Evolutionary conservation across 2,113 vertebrate species (phyloP).

Genomic region (Bostrychus sinensis): DNA sequence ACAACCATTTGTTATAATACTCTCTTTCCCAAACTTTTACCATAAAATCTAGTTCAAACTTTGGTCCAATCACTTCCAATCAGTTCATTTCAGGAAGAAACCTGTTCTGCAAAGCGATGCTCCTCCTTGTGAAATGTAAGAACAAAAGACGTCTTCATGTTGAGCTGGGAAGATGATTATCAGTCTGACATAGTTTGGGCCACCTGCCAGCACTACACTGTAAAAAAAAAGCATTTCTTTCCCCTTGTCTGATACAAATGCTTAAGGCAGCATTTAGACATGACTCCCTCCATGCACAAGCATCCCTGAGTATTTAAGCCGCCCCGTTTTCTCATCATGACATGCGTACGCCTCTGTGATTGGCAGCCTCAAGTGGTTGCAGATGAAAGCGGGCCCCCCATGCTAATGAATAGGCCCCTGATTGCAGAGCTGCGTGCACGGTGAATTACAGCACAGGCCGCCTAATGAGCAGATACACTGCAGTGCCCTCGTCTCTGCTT

Average conservation of each 20-base stretch:
- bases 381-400: conserved; percentile 96
- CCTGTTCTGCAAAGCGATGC: conserved; percentile 35
- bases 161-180: conserved; percentile 71
- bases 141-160: conserved; percentile 66
- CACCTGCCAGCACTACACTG: conserved; percentile 76
- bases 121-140: conserved; percentile 52
- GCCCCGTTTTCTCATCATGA: conserved; percentile 80
- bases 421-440: conserved; percentile 97
- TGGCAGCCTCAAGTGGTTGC: conserved; percentile 96
- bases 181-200: conserved; percentile 71
- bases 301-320: conserved; percentile 81
- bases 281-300: conserved; percentile 69
- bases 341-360: conserved; percentile 85
- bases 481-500: conserved; percentile 88
- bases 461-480: conserved; percentile 94
- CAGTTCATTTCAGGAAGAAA: conserved; percentile 44
- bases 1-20: no score
- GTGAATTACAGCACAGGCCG: conserved; percentile 94
- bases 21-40: conserved; percentile 29
- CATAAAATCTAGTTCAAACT: conserved; percentile 32
- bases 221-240: conserved; percentile 73
- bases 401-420: conserved; percentile 99
- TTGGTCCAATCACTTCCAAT: conserved; percentile 52
- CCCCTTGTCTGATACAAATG: conserved; percentile 62
- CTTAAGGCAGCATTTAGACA: conserved; percentile 69